A percentile compares a stretch with the other conserved stretches of the same genome.
These are phyloP conservation scores for Aurelia aurita complex sp. Pacific DNA, from an alignment of 30 jellyfish, hydroid and myxozoan genomes.

Conservation along the genomic window DNA sequence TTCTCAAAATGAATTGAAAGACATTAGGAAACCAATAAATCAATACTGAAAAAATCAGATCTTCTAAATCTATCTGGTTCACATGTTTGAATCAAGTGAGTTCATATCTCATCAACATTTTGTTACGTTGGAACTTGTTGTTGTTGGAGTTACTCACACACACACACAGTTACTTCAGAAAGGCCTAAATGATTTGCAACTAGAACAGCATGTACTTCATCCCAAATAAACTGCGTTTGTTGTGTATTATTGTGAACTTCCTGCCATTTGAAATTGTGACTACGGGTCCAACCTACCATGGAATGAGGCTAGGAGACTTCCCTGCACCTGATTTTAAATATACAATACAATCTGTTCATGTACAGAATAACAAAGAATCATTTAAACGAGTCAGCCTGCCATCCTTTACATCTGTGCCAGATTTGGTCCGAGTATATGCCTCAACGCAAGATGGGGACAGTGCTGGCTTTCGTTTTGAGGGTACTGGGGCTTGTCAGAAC, in stretches of 20 bases:
- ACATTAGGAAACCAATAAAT: too few species aligned
- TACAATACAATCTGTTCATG: constrained; percentile 48
- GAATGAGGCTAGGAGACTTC: constrained; percentile 85
- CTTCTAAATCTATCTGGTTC: too few species aligned
- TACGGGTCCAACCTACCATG: constrained; percentile 33
- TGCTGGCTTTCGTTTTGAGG: constrained; percentile 87
- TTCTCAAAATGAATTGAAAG: too few species aligned
- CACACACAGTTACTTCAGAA: too few species aligned
- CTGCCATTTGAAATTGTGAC: neutral
- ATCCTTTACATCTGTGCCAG: constrained; percentile 66
- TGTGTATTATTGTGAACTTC: neutral
- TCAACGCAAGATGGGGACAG: constrained; percentile 89
- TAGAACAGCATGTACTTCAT: neutral
- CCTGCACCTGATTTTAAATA: constrained; percentile 83
- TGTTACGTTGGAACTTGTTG: too few species aligned
- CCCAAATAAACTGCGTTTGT: neutral
- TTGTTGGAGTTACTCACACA: too few species aligned
- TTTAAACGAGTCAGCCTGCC: constrained; percentile 73
- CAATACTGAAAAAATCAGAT: too few species aligned
- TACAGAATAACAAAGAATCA: constrained; percentile 51
- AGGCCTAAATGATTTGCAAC: too few species aligned
- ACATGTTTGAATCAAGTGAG: too few species aligned
- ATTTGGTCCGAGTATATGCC: constrained; percentile 82
- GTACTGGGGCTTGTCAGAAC: constrained; percentile 97
- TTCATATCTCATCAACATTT: too few species aligned